phyloP scores from a whole-genome alignment of 2,797 vertebrate species.

The Artibeus lituratus region DNA sequence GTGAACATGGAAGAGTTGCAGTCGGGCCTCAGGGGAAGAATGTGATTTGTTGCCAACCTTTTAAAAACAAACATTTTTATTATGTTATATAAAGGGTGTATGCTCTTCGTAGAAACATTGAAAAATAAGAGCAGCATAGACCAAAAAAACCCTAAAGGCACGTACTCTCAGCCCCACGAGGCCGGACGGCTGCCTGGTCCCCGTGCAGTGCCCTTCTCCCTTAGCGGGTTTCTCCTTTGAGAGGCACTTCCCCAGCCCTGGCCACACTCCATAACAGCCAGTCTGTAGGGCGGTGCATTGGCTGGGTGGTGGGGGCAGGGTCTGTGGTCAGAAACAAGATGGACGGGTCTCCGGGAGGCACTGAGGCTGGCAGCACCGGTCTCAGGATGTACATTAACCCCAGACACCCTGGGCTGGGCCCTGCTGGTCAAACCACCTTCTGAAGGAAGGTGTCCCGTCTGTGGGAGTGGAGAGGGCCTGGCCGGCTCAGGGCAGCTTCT shows the following conservation, averaged over 20 bases:
- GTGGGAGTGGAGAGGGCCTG: not conserved
- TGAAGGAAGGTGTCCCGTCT: not conserved
- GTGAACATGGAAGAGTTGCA: not conserved
- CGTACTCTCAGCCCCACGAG: not conserved
- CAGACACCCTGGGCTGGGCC: not conserved
- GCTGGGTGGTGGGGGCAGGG: not conserved
- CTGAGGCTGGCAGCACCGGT: not conserved
- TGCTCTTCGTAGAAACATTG: slow-evolving; percentile 6
- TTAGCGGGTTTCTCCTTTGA: not conserved
- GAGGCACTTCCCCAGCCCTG: not conserved
- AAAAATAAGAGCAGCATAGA: not conserved
- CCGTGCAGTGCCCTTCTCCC: not conserved
- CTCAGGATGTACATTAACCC: not conserved
- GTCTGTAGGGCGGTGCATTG: not conserved
- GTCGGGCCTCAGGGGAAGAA: not conserved
- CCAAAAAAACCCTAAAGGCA: not conserved
- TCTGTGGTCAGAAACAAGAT: not conserved
- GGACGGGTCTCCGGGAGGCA: not conserved
- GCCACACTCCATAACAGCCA: no score
- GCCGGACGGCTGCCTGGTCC: no score
- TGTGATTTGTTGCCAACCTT: not conserved
- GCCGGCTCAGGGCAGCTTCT: not conserved
- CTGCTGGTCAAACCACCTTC: not conserved
- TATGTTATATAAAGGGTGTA: not conserved
- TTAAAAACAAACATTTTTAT: slow-evolving; percentile 9